A percentile compares a stretch with the other conserved stretches of the same genome.
Conservation (phyloP, 1,140 invertebrate species). For the Andrena cerasifolii region DNA sequence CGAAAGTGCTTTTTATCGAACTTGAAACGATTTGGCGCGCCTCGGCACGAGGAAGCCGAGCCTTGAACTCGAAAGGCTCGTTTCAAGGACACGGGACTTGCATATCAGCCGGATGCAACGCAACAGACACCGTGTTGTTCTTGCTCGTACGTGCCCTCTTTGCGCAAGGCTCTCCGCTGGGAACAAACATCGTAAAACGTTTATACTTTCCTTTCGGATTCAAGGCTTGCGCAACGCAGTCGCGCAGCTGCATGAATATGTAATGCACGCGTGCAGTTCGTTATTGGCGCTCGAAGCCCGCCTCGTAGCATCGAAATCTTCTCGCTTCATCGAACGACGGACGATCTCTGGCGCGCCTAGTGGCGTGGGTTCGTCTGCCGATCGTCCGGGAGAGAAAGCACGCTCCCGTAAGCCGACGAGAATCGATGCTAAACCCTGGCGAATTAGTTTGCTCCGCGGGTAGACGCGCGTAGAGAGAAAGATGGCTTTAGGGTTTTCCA, state of each 20-base stretch:
- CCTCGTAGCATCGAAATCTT: neutral
- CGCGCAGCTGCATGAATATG: constrained; percentile 19
- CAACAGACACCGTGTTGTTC: neutral
- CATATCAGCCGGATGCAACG: neutral
- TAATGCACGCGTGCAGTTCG: neutral
- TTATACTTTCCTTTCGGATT: constrained; percentile 28
- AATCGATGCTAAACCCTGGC: neutral
- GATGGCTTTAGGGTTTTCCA: neutral
- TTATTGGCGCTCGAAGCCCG: constrained; percentile 27
- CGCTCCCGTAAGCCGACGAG: neutral
- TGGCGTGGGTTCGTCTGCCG: neutral
- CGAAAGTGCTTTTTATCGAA: no score
- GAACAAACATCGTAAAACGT: constrained; percentile 7
- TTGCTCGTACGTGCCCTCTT: neutral
- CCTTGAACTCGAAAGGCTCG: constrained; percentile 27
- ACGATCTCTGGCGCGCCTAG: no score
- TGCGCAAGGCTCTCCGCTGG: neutral
- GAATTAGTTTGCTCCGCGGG: neutral
- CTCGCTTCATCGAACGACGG: neutral
- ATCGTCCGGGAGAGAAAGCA: constrained; percentile 4
- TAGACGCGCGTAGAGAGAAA: neutral
- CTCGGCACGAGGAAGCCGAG: neutral
- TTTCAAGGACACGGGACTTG: constrained; percentile 5
- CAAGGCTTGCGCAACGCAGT: constrained; percentile 10
- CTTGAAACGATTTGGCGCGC: neutral